Conservation (phyloP, 2,888 invertebrate genomes). For the Drosophila pegasa region DNA sequence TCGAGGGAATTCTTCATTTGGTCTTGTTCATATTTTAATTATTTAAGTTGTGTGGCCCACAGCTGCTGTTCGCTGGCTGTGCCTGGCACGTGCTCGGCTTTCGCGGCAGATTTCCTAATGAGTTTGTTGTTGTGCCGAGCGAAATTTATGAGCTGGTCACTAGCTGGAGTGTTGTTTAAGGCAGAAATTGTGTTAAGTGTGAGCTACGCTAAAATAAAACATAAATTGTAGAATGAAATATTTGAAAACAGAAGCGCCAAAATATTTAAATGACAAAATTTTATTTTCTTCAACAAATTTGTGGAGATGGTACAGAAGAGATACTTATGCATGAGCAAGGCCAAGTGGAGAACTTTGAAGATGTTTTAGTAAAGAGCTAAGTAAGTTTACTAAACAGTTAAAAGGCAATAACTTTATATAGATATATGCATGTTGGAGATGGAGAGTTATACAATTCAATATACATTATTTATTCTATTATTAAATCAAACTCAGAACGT, state of each 20-base stretch:
- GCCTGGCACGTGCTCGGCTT: constrained; percentile 32
- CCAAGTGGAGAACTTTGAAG: not conserved
- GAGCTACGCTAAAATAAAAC: not conserved
- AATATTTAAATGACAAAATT: not conserved
- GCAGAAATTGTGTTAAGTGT: not conserved
- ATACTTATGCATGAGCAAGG: not conserved
- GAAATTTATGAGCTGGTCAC: not conserved
- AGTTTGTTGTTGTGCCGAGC: not conserved
- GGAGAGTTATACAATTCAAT: too few species aligned
- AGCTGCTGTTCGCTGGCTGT: constrained; percentile 8
- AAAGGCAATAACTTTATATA: too few species aligned
- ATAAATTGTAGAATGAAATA: not conserved
- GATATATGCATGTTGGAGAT: too few species aligned
- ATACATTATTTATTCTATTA: too few species aligned
- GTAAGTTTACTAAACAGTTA: too few species aligned
- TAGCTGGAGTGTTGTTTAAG: not conserved
- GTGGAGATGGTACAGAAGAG: not conserved
- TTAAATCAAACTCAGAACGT: too few species aligned
- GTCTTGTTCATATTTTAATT: constrained; percentile 43
- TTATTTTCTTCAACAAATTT: not conserved
- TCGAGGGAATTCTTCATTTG: constrained; percentile 19
- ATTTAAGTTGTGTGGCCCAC: constrained; percentile 38
- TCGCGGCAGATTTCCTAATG: constrained; percentile 21
- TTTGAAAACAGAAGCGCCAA: not conserved
- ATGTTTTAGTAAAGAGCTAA: too few species aligned